Evolutionary conservation across 2,888 invertebrate genomes (phyloP).

Genomic region (Polietes domitor): DNA sequence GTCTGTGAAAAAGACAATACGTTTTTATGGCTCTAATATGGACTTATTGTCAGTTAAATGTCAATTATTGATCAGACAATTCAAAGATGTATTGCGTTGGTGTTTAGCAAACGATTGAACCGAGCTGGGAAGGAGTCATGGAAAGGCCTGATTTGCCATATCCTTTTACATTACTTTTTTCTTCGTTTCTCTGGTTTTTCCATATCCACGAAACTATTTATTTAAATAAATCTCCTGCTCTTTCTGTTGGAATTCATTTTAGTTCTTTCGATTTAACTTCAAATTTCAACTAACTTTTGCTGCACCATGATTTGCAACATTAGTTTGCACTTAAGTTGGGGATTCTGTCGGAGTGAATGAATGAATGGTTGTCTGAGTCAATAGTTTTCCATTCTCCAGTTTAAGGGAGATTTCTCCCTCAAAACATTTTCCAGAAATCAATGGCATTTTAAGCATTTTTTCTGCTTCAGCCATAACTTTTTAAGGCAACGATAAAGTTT

Average conservation of each 20-base stretch:
- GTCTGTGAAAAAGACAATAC: neutral
- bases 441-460: conserved; percentile 30
- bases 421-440: conserved; percentile 25
- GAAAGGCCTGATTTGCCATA: too few species aligned
- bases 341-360: conserved; percentile 38
- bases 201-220: neutral
- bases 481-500: conserved; percentile 26
- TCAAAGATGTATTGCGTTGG: neutral
- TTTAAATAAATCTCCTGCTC: conserved; percentile 30
- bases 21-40: conserved; percentile 41
- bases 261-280: conserved; percentile 6
- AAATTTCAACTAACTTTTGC: conserved; percentile 25
- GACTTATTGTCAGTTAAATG: conserved; percentile 55
- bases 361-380: neutral
- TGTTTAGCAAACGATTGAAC: too few species aligned
- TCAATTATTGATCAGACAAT: conserved; percentile 25
- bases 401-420: neutral
- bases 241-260: neutral
- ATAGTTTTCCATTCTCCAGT: neutral
- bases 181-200: too few species aligned
- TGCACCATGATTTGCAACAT: conserved; percentile 50
- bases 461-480: conserved; percentile 27
- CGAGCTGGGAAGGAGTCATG: too few species aligned
- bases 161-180: too few species aligned
- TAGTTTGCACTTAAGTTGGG: conserved; percentile 57